phyloP scores from a whole-genome alignment of 1,140 invertebrate species.

The Chymomyza costata region DNA sequence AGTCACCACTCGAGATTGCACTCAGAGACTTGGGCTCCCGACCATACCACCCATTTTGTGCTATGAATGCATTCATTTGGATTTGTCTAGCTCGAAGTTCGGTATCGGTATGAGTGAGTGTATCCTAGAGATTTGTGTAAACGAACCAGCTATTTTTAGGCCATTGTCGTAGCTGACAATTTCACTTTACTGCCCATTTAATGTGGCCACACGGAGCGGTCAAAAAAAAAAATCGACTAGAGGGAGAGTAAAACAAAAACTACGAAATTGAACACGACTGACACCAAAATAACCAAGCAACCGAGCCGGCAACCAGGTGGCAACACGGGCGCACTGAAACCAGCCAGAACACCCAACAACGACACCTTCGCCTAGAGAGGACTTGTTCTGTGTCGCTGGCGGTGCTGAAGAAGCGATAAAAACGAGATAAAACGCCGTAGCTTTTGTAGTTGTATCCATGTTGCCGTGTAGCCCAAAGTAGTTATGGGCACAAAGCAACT shows the following conservation, averaged over 20 bases:
- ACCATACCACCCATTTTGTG: neutral
- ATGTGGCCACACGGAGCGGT: slow-evolving; percentile 30
- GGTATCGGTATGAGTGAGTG: slow-evolving; percentile 2
- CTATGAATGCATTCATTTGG: too few species aligned
- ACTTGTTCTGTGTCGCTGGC: neutral
- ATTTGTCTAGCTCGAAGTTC: too few species aligned
- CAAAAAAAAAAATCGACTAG: slow-evolving; percentile 11
- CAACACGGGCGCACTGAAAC: too few species aligned
- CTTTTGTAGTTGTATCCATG: too few species aligned
- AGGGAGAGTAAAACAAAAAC: slow-evolving; percentile 36
- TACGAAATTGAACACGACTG: slow-evolving; percentile 64
- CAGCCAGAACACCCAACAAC: too few species aligned
- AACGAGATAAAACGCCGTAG: slow-evolving; percentile 66
- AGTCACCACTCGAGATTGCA: slow-evolving; percentile 31
- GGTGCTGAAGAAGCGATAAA: slow-evolving; percentile 63
- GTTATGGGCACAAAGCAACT: slow-evolving; percentile 61
- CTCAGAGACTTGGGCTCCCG: neutral
- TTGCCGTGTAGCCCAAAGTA: slow-evolving; percentile 28
- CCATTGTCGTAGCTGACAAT: slow-evolving; percentile 53
- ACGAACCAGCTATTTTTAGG: slow-evolving; percentile 48
- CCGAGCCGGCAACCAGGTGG: slow-evolving; percentile 11
- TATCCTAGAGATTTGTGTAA: slow-evolving; percentile 19
- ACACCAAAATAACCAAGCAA: slow-evolving; percentile 57
- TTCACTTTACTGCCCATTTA: slow-evolving; percentile 57
- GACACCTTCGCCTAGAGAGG: neutral